A percentile compares a stretch with the other conserved stretches of the same genome.
Conservation (phyloP, 2,888 invertebrate genomes). For the Apotomis turbidana region DNA sequence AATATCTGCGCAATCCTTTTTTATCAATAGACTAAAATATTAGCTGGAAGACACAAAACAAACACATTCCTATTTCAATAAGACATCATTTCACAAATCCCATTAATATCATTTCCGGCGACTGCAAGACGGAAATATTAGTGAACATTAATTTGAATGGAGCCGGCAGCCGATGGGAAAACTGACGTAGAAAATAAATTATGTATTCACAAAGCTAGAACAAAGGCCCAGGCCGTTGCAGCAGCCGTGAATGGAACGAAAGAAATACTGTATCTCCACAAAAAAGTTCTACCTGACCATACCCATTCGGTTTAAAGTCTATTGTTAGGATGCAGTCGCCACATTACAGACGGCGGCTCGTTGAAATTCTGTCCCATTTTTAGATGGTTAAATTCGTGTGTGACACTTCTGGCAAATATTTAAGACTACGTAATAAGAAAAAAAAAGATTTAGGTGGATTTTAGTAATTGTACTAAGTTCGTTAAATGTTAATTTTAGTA, state of each 20-base stretch:
- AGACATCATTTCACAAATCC: background rate
- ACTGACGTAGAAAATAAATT: constrained; percentile 40
- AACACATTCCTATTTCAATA: background rate
- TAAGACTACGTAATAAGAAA: background rate
- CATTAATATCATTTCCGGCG: constrained; percentile 22
- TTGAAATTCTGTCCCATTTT: constrained; percentile 37
- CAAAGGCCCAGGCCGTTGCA: constrained; percentile 53
- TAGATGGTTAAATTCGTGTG: constrained; percentile 27
- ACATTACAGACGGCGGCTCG: constrained; percentile 25
- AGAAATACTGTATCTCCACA: constrained; percentile 53
- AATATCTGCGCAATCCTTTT: constrained; percentile 4
- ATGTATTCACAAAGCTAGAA: constrained; percentile 54
- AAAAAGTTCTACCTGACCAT: constrained; percentile 70
- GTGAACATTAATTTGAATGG: constrained; percentile 36
- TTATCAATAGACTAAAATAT: background rate
- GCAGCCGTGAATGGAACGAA: constrained; percentile 59
- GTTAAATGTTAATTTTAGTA: background rate
- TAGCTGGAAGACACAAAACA: background rate
- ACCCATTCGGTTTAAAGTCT: constrained; percentile 58
- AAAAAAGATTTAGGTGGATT: background rate
- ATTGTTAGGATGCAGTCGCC: constrained; percentile 57
- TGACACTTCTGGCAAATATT: background rate
- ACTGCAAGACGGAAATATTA: constrained; percentile 36
- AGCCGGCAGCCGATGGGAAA: constrained; percentile 40
- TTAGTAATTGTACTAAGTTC: no score